A percentile compares a stretch with the other conserved stretches of the same genome.
Evolutionary conservation across 2,797 vertebrate species (phyloP).

Genomic region (Zenarchopterus dispar): DNA sequence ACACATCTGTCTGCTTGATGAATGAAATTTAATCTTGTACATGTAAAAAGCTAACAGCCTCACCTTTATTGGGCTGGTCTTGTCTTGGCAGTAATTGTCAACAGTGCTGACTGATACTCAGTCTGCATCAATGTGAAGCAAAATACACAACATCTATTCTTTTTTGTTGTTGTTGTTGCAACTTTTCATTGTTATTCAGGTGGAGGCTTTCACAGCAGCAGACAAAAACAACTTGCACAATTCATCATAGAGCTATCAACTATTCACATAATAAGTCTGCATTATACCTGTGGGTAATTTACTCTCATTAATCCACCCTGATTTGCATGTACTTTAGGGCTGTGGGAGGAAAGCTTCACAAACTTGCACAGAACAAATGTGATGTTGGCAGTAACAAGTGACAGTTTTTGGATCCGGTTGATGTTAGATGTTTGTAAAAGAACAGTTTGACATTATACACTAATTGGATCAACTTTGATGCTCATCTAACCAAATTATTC

Average conservation of each 20-base stretch:
- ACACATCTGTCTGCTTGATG: background rate
- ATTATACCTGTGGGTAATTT: slow-evolving; percentile 51
- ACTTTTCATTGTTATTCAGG: slow-evolving; percentile 46
- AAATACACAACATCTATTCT: slow-evolving; percentile 28
- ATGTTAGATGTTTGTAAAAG: slow-evolving; percentile 1
- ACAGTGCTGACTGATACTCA: background rate
- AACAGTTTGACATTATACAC: slow-evolving; percentile 8
- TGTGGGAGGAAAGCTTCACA: slow-evolving; percentile 28
- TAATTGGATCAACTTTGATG: background rate
- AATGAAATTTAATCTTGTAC: slow-evolving; percentile 7
- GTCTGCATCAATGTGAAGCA: slow-evolving; percentile 23
- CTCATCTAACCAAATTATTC: slow-evolving; percentile 1
- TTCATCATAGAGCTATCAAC: slow-evolving; percentile 41
- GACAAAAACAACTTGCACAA: slow-evolving; percentile 33
- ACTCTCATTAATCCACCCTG: slow-evolving; percentile 54
- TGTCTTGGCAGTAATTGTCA: slow-evolving; percentile 4
- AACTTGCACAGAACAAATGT: slow-evolving; percentile 18
- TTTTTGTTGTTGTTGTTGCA: slow-evolving; percentile 15
- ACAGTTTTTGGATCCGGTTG: background rate
- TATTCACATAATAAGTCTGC: slow-evolving; percentile 46
- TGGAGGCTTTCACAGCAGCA: slow-evolving; percentile 35
- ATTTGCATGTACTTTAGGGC: slow-evolving; percentile 54
- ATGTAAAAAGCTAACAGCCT: slow-evolving; percentile 11
- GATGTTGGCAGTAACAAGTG: slow-evolving; percentile 13
- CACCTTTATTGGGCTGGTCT: slow-evolving; percentile 10